Evolutionary conservation across 1,140 invertebrate species (phyloP), one percentile per base, ranked within the genome.

Genomic region (Rhyzopertha dominica): DNA sequence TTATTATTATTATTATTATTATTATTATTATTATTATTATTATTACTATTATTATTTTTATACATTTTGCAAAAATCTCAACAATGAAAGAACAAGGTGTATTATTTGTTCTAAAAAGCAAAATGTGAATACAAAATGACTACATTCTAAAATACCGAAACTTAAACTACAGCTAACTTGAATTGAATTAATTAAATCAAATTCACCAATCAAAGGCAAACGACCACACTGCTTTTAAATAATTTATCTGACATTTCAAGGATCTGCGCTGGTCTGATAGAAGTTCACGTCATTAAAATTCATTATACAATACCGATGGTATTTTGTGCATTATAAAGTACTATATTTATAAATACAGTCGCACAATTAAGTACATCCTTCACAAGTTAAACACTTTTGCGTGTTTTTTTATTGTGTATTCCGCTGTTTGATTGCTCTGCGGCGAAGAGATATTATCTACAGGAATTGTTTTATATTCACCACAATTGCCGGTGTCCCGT

Each of bases 381-480:
- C 4, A 3, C 31, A 3, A 18, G 22, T 16, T 18, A n/a, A 30
- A 9, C 23, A 3, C 13, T 7, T 10, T 32, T 22, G 20, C 25
- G 13, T 23, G 25, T 20, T 16, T 31, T 31, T 23, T 17, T 49
- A 25, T 17, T 20, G 14, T 43, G 20, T 42, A 32, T 35, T 43
- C 34, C 31, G 28, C 44, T 55, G 56, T 45, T 19, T 42, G 43
- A 51, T 45, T 55, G 41, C 35, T 26, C 36, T 34, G 52, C 50
- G 42, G 48, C 45, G 23, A 45, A 55, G 55, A 55, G 53, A 50
- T 53, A 50, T 35, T 40, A 58, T 58, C 53, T 47, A 44, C 32
- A 44, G 47, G 43, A 51, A 59, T 56, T 53, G 51, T 59, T 59
- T 55, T 47, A 46, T 50, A 54, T 56, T 59, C 53, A 37, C 26